phyloP scores from a whole-genome alignment of 2,113 vertebrate species.

The Macrotus californicus region DNA sequence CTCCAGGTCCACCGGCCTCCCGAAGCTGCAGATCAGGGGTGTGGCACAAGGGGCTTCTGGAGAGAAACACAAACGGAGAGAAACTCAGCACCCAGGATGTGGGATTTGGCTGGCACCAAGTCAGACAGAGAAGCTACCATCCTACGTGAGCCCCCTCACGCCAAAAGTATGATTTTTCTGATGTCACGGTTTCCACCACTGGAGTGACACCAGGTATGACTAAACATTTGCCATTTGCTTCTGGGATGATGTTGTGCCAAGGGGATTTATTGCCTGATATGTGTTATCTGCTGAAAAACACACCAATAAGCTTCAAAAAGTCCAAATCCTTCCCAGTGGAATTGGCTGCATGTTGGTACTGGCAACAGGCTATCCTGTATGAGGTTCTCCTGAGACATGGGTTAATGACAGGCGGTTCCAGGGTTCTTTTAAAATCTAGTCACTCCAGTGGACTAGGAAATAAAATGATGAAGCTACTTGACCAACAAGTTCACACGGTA shows the following conservation, averaged over 20 bases:
- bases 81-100: neutral
- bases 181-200: neutral
- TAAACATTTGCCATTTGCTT: neutral
- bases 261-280: neutral
- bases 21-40: conserved; percentile 93
- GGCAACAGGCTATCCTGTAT: neutral
- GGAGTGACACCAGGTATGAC: neutral
- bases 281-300: conserved; percentile 12
- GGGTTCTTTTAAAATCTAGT: neutral
- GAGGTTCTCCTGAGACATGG: neutral
- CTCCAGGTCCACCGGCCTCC: conserved; percentile 90
- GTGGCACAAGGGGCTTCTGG: conserved; percentile 95
- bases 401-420: neutral
- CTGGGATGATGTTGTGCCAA: neutral
- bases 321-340: neutral
- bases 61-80: conserved; percentile 57
- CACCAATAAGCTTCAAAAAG: neutral
- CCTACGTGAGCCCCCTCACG: neutral
- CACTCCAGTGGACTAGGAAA: neutral
- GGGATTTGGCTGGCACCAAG: neutral
- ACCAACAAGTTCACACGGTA: neutral
- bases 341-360: neutral
- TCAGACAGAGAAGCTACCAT: neutral
- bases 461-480: neutral
- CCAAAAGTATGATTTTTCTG: neutral